These are phyloP conservation scores for Myocastor coypus DNA, from an alignment of 2,113 vertebrate genomes.

Conservation along the genomic window DNA sequence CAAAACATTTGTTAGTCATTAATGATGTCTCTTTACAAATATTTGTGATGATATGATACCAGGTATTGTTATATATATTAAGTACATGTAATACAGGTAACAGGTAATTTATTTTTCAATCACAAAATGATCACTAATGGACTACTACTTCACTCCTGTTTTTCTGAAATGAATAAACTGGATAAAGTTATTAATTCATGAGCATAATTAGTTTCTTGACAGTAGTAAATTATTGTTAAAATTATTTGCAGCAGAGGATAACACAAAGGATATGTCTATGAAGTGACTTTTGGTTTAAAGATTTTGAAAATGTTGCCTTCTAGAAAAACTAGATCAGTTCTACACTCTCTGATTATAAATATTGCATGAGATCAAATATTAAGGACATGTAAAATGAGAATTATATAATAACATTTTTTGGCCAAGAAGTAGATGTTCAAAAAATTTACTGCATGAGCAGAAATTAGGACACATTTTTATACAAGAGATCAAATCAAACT, in stretches of 20 bases:
- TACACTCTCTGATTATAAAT: conserved; percentile 68
- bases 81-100: conserved; percentile 92
- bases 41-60: conserved; percentile 89
- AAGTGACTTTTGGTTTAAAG: conserved; percentile 81
- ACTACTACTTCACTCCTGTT: conserved; percentile 88
- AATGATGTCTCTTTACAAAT: conserved; percentile 93
- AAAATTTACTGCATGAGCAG: background rate
- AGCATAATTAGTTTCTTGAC: conserved; percentile 75
- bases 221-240: conserved; percentile 85
- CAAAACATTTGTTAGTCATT: conserved; percentile 94
- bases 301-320: conserved; percentile 85
- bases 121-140: conserved; percentile 89
- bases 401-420: background rate
- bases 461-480: conserved; percentile 50
- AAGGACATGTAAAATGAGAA: conserved; percentile 64
- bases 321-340: conserved; percentile 69
- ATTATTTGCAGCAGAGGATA: conserved; percentile 28
- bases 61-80: conserved; percentile 93
- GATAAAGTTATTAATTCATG: conserved; percentile 84
- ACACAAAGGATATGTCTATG: conserved; percentile 81
- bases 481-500: background rate
- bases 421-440: background rate
- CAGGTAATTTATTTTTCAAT: conserved; percentile 88
- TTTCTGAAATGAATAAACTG: conserved; percentile 82
- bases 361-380: conserved; percentile 56